Conservation (phyloP, 2,113 vertebrate species). For the Dromiciops gliroides region DNA sequence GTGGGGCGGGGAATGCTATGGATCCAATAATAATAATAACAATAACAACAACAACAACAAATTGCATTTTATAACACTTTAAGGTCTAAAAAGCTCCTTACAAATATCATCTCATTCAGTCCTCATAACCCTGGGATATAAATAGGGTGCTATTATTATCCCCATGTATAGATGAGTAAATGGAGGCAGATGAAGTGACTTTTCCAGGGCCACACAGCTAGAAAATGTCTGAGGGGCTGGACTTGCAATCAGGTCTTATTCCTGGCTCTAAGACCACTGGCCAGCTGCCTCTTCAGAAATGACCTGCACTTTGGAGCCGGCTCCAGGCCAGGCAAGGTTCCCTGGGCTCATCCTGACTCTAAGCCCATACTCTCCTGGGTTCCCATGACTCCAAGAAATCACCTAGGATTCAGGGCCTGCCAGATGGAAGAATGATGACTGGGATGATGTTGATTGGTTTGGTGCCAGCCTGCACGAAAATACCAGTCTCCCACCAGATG, state of each 20-base stretch:
- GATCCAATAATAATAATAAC: background rate
- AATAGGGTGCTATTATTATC: background rate
- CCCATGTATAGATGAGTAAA: background rate
- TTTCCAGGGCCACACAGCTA: background rate
- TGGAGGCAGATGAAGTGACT: background rate
- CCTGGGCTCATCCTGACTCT: background rate
- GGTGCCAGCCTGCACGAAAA: background rate
- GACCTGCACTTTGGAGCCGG: background rate
- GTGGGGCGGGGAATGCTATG: too few species aligned
- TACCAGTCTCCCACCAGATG: background rate
- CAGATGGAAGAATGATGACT: background rate
- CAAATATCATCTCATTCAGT: background rate
- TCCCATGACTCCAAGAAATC: background rate
- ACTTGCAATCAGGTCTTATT: background rate
- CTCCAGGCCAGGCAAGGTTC: background rate
- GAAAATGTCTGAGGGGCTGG: background rate
- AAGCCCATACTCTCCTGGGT: background rate
- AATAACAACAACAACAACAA: too few species aligned
- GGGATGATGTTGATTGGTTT: background rate
- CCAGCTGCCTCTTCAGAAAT: background rate
- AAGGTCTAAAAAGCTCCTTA: background rate
- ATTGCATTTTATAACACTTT: background rate
- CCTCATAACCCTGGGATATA: background rate
- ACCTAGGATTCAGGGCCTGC: background rate
- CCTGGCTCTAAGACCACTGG: background rate